Conservation (phyloP, 2,888 invertebrate species). For the Exocentrus adspersus region DNA sequence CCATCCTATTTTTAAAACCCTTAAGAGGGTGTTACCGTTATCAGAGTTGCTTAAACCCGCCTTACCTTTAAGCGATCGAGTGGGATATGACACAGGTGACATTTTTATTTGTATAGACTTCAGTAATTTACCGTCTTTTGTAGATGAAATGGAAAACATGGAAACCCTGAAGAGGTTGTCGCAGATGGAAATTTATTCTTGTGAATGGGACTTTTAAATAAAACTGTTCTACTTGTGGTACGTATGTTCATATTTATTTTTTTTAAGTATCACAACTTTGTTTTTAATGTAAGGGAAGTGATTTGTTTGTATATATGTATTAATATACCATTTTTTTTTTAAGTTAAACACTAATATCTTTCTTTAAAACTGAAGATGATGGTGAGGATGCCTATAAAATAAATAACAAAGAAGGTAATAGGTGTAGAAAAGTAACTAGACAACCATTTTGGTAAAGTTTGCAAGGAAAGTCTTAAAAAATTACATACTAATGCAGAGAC, state of each 20-base stretch:
- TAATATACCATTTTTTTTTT: conserved; percentile 7
- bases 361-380: too few species aligned
- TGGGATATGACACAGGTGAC: conserved; percentile 66
- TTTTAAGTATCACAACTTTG: conserved; percentile 7
- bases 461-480: too few species aligned
- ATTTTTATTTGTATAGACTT: too few species aligned
- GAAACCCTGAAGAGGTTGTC: conserved; percentile 69
- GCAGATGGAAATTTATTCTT: conserved; percentile 71
- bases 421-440: too few species aligned
- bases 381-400: too few species aligned
- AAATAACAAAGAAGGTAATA: too few species aligned
- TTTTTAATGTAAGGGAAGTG: not conserved
- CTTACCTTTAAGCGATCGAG: conserved; percentile 72
- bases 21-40: conserved; percentile 68
- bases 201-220: conserved; percentile 72
- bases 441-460: too few species aligned
- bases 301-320: conserved; percentile 3
- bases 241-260: conserved; percentile 13
- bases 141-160: conserved; percentile 72
- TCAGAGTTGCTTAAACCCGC: conserved; percentile 75
- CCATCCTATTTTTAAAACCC: conserved; percentile 81
- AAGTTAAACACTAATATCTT: conserved; percentile 1
- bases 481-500: too few species aligned
- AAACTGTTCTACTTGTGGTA: not conserved
- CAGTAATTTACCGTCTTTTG: too few species aligned